Evolutionary conservation across 1,140 invertebrate genomes (phyloP).

Genomic region (Plutomurus gul): DNA sequence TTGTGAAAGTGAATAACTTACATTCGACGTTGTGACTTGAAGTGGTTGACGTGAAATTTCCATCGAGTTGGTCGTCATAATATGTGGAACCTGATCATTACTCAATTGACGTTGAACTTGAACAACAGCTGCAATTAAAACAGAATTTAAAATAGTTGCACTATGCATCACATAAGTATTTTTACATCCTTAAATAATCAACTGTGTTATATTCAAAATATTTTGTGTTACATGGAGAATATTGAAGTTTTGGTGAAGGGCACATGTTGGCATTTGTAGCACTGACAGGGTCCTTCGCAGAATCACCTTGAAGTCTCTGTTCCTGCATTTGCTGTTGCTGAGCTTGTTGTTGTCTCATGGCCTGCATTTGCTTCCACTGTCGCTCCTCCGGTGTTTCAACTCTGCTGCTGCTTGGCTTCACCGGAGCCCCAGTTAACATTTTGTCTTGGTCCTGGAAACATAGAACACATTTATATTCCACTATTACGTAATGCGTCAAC

Average conservation of each 20-base stretch:
- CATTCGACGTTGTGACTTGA: conserved; percentile 63
- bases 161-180: no score
- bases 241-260: conserved; percentile 40
- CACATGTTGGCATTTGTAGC: neutral
- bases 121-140: conserved; percentile 30
- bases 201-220: no score
- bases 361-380: conserved; percentile 84
- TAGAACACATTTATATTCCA: neutral
- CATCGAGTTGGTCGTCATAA: neutral
- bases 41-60: conserved; percentile 59
- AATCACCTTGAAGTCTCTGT: conserved; percentile 70
- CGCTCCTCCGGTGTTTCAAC: conserved; percentile 74
- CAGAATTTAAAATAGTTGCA: no score
- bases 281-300: conserved; percentile 13
- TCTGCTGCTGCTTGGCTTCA: conserved; percentile 70
- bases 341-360: conserved; percentile 74
- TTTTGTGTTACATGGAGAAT: conserved; percentile 33
- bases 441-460: conserved; percentile 70
- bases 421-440: conserved; percentile 62
- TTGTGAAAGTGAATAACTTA: conserved; percentile 53
- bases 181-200: no score
- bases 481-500: neutral
- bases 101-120: conserved; percentile 21
- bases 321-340: conserved; percentile 81
- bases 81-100: conserved; percentile 18